phyloP scores from a whole-genome alignment of 2,888 invertebrate species.

The Lithosia quadra region DNA sequence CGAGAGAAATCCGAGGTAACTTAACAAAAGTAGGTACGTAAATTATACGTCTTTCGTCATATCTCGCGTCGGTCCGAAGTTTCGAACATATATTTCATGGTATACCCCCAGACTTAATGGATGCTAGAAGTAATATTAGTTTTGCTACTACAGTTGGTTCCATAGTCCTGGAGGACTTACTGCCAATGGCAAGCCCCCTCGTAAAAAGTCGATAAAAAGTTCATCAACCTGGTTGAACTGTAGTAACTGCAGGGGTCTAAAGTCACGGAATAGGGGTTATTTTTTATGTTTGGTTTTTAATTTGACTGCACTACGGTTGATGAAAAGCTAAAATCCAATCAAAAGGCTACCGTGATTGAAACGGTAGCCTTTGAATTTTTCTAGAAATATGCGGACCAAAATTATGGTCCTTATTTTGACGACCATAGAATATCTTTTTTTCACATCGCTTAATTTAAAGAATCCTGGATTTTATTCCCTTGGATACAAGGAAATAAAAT shows the following conservation, averaged over 20 bases:
- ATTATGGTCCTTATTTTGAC: not conserved
- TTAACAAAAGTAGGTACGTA: not conserved
- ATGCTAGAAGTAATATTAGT: not conserved
- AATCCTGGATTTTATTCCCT: too few species aligned
- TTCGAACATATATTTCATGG: not conserved
- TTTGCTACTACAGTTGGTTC: not conserved
- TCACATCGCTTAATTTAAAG: not conserved
- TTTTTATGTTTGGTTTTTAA: not conserved
- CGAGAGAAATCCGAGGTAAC: not conserved
- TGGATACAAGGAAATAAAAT: too few species aligned
- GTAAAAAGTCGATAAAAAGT: conserved; percentile 2
- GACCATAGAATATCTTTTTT: not conserved
- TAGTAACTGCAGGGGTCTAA: not conserved
- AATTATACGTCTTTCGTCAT: not conserved
- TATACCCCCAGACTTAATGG: not conserved
- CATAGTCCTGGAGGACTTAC: not conserved
- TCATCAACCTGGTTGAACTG: not conserved
- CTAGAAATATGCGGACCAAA: not conserved
- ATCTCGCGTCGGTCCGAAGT: not conserved
- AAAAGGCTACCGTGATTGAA: not conserved
- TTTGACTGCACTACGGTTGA: not conserved
- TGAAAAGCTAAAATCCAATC: not conserved
- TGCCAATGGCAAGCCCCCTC: not conserved
- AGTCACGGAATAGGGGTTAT: not conserved
- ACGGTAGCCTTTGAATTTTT: too few species aligned